Conservation (phyloP, 1,140 invertebrate species). For the Ceratina calcarata region DNA sequence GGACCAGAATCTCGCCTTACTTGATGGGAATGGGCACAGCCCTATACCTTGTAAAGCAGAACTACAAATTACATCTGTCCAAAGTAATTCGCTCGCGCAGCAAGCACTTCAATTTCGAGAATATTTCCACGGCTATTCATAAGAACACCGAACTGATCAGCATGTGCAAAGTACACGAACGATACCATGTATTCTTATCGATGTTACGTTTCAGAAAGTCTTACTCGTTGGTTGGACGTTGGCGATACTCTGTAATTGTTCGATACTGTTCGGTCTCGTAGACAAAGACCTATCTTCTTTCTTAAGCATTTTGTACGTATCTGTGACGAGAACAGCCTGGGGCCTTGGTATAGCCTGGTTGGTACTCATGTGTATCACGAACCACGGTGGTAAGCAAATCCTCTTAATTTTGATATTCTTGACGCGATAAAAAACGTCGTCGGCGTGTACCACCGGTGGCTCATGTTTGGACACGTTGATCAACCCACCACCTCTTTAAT, state of each 20-base stretch:
- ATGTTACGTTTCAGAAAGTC: slow-evolving; percentile 68
- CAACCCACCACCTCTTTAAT: not conserved
- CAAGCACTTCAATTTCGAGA: too few species aligned
- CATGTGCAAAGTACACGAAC: not conserved
- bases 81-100: slow-evolving; percentile 64
- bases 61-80: slow-evolving; percentile 72
- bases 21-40: slow-evolving; percentile 78
- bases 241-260: slow-evolving; percentile 74
- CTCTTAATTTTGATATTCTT: not conserved
- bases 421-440: not conserved
- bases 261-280: slow-evolving; percentile 76
- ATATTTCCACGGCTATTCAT: too few species aligned
- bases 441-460: too few species aligned
- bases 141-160: too few species aligned
- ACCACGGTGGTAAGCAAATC: slow-evolving; percentile 71
- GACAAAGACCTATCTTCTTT: slow-evolving; percentile 73
- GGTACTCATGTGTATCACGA: slow-evolving; percentile 79
- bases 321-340: slow-evolving; percentile 78
- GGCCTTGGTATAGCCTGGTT: slow-evolving; percentile 79
- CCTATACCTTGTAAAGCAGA: slow-evolving; percentile 73
- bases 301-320: slow-evolving; percentile 74
- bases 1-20: slow-evolving; percentile 80
- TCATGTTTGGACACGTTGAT: not conserved
- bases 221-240: slow-evolving; percentile 71
- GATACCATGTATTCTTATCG: not conserved